phyloP scores from a whole-genome alignment of 1,140 invertebrate species.

The Saccostrea echinata region DNA sequence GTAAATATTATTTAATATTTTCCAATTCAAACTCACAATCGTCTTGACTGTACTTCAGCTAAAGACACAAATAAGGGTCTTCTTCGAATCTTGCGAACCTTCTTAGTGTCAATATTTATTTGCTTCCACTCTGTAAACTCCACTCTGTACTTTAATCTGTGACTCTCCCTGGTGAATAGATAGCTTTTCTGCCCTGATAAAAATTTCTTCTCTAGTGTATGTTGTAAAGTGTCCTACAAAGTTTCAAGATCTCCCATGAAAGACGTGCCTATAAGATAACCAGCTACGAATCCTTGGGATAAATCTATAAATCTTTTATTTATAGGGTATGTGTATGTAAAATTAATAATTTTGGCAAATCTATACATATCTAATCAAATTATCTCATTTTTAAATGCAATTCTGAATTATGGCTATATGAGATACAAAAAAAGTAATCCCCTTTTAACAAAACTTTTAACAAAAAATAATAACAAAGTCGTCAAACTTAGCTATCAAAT shows the following conservation, averaged over 20 bases:
- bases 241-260: not conserved
- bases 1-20: too few relatives aligned
- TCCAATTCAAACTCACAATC: slow-evolving; percentile 47
- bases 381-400: too few relatives aligned
- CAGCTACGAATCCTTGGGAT: too few relatives aligned
- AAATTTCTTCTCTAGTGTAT: slow-evolving; percentile 52
- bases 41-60: slow-evolving; percentile 27
- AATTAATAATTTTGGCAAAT: too few relatives aligned
- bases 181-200: slow-evolving; percentile 41
- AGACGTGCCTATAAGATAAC: not conserved
- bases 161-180: slow-evolving; percentile 45
- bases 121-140: slow-evolving; percentile 39
- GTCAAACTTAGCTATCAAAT: too few relatives aligned
- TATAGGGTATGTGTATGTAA: too few relatives aligned
- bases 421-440: too few relatives aligned
- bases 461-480: too few relatives aligned
- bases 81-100: slow-evolving; percentile 25
- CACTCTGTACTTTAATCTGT: slow-evolving; percentile 48
- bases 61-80: slow-evolving; percentile 49
- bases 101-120: slow-evolving; percentile 45
- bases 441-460: too few relatives aligned
- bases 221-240: slow-evolving; percentile 25
- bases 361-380: too few relatives aligned
- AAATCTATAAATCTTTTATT: too few relatives aligned
- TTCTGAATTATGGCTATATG: too few relatives aligned